Evolutionary conservation across 2,797 vertebrate genomes (phyloP).

Genomic region (Lagorchestes hirsutus): DNA sequence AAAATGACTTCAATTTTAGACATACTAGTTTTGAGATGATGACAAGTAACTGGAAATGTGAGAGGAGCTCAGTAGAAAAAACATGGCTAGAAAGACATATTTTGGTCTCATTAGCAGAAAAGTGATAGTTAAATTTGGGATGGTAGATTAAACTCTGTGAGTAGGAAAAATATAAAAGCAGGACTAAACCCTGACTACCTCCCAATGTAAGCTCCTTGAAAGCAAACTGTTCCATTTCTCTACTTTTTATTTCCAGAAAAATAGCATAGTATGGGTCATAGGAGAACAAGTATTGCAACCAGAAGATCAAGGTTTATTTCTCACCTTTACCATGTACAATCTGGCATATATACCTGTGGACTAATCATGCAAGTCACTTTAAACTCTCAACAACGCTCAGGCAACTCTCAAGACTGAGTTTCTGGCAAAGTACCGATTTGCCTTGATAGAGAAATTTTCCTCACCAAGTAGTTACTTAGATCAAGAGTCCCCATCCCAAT

Average conservation of each 20-base stretch:
- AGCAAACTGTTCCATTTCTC: background rate
- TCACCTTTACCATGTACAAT: background rate
- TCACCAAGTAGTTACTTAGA: too few species aligned
- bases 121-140: background rate
- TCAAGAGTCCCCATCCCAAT: background rate
- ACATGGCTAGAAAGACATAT: background rate
- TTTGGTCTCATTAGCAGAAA: constrained; percentile 26
- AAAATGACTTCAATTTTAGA: background rate
- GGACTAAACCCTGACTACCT: background rate
- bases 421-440: background rate
- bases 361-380: background rate
- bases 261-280: too few species aligned
- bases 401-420: background rate
- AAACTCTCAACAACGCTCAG: background rate
- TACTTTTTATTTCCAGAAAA: background rate
- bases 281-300: background rate
- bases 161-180: too few species aligned
- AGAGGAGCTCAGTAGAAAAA: constrained; percentile 5
- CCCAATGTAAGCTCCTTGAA: background rate
- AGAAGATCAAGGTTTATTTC: background rate
- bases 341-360: background rate
- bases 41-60: background rate
- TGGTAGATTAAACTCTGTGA: too few species aligned
- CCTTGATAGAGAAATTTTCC: background rate
- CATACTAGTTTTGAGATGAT: background rate